phyloP scores from a whole-genome alignment of 2,797 vertebrate genomes.

The Brotula barbata region DNA sequence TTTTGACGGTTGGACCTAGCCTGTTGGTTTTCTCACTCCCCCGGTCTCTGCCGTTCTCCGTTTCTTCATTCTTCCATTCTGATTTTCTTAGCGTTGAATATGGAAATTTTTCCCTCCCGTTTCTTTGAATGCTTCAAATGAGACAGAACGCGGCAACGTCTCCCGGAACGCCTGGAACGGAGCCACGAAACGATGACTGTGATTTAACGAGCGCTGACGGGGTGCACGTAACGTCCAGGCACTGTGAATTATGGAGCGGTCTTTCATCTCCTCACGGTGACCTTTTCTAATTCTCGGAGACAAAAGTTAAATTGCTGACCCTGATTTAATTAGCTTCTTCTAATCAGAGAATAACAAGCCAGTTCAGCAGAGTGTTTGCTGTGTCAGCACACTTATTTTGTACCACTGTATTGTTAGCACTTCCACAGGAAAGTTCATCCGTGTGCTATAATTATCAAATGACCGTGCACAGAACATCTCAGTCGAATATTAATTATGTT shows the following conservation, averaged over 20 bases:
- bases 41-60: background rate
- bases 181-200: constrained; percentile 7
- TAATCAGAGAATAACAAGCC: constrained; percentile 18
- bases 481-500: constrained; percentile 6
- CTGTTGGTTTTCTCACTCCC: background rate
- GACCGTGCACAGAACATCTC: background rate
- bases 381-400: constrained; percentile 12
- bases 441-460: constrained; percentile 18
- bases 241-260: constrained; percentile 9
- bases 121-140: constrained; percentile 19
- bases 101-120: constrained; percentile 1
- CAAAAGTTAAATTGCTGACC: constrained; percentile 25
- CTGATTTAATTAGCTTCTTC: constrained; percentile 37
- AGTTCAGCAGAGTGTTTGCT: background rate
- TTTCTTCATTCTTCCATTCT: background rate
- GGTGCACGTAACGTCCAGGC: constrained; percentile 18
- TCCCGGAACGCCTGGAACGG: background rate
- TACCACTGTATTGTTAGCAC: background rate
- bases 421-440: constrained; percentile 5
- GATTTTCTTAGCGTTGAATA: background rate
- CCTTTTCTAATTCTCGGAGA: constrained; percentile 28
- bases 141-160: constrained; percentile 5
- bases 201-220: constrained; percentile 32
- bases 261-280: constrained; percentile 19
- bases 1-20: background rate